phyloP scores from a whole-genome alignment of 2,797 vertebrate genomes.

The Chiloscyllium punctatum region DNA sequence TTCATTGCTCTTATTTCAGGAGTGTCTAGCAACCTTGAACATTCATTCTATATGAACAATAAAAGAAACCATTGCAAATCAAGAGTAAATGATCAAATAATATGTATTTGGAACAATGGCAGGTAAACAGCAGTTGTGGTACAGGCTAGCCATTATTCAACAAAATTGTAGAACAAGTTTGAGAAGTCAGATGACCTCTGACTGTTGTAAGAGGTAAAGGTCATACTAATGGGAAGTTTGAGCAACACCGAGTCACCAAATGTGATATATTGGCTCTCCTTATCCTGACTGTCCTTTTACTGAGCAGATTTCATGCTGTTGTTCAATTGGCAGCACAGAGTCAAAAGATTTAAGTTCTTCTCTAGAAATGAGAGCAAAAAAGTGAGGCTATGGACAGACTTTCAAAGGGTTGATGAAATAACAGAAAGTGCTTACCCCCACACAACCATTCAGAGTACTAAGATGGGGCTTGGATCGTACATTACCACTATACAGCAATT shows the following conservation, averaged over 20 bases:
- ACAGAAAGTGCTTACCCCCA: not conserved
- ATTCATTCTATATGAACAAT: not conserved
- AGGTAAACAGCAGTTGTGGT: not conserved
- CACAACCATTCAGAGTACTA: not conserved
- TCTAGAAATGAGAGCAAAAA: not conserved
- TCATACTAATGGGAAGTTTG: not conserved
- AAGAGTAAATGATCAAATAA: not conserved
- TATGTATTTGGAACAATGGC: not conserved
- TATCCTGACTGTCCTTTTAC: not conserved
- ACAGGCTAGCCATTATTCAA: not conserved
- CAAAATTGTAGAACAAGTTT: not conserved
- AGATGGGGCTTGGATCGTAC: not conserved
- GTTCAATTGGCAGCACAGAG: not conserved
- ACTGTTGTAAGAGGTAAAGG: not conserved
- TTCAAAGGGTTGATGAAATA: not conserved
- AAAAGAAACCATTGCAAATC: not conserved
- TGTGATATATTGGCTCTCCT: not conserved
- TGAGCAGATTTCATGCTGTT: not conserved
- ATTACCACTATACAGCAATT: not conserved
- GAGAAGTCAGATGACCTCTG: not conserved
- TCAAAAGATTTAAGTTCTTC: not conserved
- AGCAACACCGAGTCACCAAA: not conserved
- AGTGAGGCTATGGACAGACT: not conserved
- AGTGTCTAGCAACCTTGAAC: not conserved
- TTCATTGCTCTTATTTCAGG: not conserved